Base-by-base conservation (phyloP, 2,113 vertebrate genomes). In the Neotragus pygmaeus region DNA sequence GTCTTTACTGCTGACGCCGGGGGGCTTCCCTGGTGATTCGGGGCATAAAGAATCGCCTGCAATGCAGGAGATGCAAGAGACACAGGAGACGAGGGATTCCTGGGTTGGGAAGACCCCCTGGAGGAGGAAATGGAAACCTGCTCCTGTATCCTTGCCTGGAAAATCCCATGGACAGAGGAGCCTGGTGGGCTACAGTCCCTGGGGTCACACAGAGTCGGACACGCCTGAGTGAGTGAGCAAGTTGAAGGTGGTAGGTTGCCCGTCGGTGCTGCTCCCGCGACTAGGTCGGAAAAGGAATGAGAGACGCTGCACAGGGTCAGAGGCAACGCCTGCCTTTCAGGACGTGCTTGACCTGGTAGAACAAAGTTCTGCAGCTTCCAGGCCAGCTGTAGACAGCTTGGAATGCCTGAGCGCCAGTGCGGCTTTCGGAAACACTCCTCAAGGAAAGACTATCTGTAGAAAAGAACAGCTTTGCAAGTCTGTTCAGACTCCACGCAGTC, bases 251-350 rank as follows among this genome's bases (percentile, higher is more conserved):
- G 58, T 3, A 30, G 30, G 19, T 1, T 23, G 12, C 60, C 88
- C 16, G 0, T 25, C 55, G 13, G 19, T 3, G 30, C 60, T 3
- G n/a, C 15, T n/a, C 36, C 27, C 30, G 30, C 0, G 0, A 14
- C 27, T 7, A n/a, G 19, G 30, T 27, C 6, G 7, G 36, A 19
- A 70, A 25, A 6, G 25, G 55, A 27, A 2, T 3, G 58, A 10
- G 75, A 77, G 70, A 7, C 2, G 36, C 77, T 27, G 6, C 15
- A 23, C 12, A 3, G 4, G 11, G 1, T 11, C 12, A 39, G 45
- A 36, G 23, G 6, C n/a, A 7, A 16, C 1, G 57, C 60, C 12
- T 5, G 12, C 14, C 33, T 57, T 23, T 39, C 27, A 11, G 4
- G 25, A 47, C 15, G 2, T 3, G 43, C 45, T 0, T 8, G 11